phyloP scores from a whole-genome alignment of 2,888 invertebrate genomes.

The Nomada fabriciana region DNA sequence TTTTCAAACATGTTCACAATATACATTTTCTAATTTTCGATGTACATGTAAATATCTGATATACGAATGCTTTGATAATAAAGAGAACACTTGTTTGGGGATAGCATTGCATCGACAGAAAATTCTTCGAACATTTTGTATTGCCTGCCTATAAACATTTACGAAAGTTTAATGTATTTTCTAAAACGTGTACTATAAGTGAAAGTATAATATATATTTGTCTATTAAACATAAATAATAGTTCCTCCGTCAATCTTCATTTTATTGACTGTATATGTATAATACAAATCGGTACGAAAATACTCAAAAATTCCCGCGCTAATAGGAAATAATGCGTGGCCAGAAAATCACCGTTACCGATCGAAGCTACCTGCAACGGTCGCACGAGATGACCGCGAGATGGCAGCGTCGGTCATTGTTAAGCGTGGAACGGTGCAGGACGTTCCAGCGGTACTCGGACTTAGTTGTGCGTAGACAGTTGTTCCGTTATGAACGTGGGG shows the following conservation, averaged over 20 bases:
- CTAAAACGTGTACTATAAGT: slow-evolving; percentile 77
- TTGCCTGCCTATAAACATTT: slow-evolving; percentile 30
- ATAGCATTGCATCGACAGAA: slow-evolving; percentile 26
- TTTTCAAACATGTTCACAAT: neutral
- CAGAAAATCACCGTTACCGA: neutral
- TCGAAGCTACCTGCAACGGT: no score
- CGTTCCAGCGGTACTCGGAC: slow-evolving; percentile 25
- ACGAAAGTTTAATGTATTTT: slow-evolving; percentile 71
- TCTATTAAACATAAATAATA: slow-evolving; percentile 71
- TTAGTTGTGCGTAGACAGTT: slow-evolving; percentile 41
- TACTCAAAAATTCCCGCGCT: neutral
- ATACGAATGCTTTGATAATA: slow-evolving; percentile 47
- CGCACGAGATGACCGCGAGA: neutral
- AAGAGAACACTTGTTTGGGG: slow-evolving; percentile 20
- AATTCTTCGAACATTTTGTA: slow-evolving; percentile 51
- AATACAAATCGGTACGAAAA: neutral
- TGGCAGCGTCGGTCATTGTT: neutral
- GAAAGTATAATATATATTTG: slow-evolving; percentile 81
- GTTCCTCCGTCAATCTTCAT: neutral
- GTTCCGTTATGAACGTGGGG: neutral
- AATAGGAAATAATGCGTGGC: neutral
- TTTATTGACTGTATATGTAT: neutral
- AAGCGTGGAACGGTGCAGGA: neutral
- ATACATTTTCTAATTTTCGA: neutral
- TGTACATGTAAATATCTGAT: slow-evolving; percentile 21